phyloP scores from a whole-genome alignment of 2,113 vertebrate species.

The Odocoileus hemionus region DNA sequence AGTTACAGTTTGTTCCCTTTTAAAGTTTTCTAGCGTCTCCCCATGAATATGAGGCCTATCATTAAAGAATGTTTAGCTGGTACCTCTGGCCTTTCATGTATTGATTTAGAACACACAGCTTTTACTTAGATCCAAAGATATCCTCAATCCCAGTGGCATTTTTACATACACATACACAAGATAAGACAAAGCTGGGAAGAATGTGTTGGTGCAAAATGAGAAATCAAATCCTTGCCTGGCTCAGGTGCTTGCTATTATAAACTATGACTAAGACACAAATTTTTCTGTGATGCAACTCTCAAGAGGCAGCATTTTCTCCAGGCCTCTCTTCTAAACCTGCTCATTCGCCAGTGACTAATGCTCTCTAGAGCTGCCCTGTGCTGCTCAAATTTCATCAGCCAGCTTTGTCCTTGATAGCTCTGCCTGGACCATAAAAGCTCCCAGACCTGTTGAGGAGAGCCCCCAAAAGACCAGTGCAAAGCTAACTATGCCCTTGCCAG shows the following conservation, averaged over 20 bases:
- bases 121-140: neutral
- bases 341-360: conserved; percentile 82
- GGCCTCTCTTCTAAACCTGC: conserved; percentile 75
- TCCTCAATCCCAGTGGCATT: neutral
- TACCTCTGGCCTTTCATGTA: conserved; percentile 64
- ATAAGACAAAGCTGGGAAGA: conserved; percentile 52
- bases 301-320: conserved; percentile 77
- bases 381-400: conserved; percentile 82
- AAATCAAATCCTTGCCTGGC: conserved; percentile 49
- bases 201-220: conserved; percentile 53
- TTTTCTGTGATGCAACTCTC: conserved; percentile 80
- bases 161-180: neutral
- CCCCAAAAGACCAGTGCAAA: conserved; percentile 56
- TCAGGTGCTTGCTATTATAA: conserved; percentile 72
- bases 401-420: conserved; percentile 79
- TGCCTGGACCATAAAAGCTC: conserved; percentile 69
- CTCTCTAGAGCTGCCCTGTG: conserved; percentile 76
- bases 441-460: conserved; percentile 66
- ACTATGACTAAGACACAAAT: conserved; percentile 68
- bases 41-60: conserved; percentile 58
- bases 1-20: conserved; percentile 71
- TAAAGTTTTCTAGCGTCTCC: conserved; percentile 60
- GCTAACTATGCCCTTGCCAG: conserved; percentile 2
- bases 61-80: conserved; percentile 52
- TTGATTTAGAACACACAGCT: conserved; percentile 46